Base-by-base conservation (phyloP, 2,888 invertebrate species). In the Drosophila barbarae region DNA sequence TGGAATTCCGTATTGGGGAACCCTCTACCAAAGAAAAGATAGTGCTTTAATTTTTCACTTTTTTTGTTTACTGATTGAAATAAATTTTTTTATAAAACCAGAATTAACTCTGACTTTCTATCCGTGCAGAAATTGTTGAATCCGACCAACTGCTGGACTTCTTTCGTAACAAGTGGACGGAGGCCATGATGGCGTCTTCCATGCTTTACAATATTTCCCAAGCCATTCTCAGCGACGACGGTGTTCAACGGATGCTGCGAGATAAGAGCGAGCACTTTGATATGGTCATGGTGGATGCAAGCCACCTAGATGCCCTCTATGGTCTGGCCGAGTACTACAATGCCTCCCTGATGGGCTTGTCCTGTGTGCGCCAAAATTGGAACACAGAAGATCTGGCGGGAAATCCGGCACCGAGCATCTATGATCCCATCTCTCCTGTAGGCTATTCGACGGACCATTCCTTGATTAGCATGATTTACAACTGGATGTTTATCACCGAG, bases 281-380 rank as follows among this genome's bases (percentile, higher is more conserved):
- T 5, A 56, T 81, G 49, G 42, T 81, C 6, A 65, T 82, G 3
- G 0, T 74, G 6, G 77, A 84, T 21, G 44, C 71, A 4, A 2
- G 49, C 0, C 53, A 63, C 1, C 83, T 79, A 23, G 89, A 90
- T 66, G 89, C 90, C 0, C 67, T 88, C 3, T 83, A 85, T 15
- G 89, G 89, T 0, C 68, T 88, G 23, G 81, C 72, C 0, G 56
- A 76, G 5, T 74, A 76, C 50, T 87, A 79, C 26, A 75, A 85
- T 15, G 88, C 88, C 1, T 59, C 79, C 0, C 21, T 88, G 21
- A 69, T 88, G 34, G 88, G 78, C 0, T 2, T 87, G 0, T 77
- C 87, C 3, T 50, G 73, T 0, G 68, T 75, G 30, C 71, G 71
- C 10, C 53, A 74, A 1, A 55, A 72, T 28, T 76, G 84, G 65